Evolutionary conservation across 2,888 invertebrate species (phyloP).

Genomic region (Eupithecia tripunctaria): DNA sequence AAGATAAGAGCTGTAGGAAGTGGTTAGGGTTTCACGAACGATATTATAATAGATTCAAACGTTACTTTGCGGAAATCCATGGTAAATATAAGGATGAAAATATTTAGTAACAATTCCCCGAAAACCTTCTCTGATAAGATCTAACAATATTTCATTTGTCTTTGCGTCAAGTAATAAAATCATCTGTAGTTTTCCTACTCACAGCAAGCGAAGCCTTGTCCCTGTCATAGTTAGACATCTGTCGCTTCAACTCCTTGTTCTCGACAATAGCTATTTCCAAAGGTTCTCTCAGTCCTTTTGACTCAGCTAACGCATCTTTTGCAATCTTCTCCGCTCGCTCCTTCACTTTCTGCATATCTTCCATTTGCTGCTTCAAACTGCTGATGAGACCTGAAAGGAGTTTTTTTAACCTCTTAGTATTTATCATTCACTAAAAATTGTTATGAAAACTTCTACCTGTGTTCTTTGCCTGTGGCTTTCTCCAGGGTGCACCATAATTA

Average conservation of each 20-base stretch:
- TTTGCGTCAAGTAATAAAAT: no score
- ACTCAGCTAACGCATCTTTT: slow-evolving; percentile 88
- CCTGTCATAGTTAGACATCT: slow-evolving; percentile 93
- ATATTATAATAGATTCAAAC: no score
- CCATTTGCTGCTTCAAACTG: slow-evolving; percentile 90
- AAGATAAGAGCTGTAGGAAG: no score
- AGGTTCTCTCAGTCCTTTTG: slow-evolving; percentile 89
- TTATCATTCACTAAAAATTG: neutral
- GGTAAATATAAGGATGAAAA: no score
- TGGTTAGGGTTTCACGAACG: no score
- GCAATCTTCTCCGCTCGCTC: slow-evolving; percentile 90
- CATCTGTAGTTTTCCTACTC: slow-evolving; percentile 47
- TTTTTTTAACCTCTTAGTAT: neutral
- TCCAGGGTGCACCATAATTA: neutral
- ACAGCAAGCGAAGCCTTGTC: slow-evolving; percentile 90
- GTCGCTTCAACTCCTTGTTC: slow-evolving; percentile 88
- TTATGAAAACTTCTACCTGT: neutral
- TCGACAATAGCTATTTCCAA: slow-evolving; percentile 88
- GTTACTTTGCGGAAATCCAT: no score
- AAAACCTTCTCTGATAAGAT: no score
- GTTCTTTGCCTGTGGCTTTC: neutral
- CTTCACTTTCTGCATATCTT: slow-evolving; percentile 90
- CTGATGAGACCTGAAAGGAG: slow-evolving; percentile 87
- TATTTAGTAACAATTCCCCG: no score
- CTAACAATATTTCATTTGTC: no score